Conservation (phyloP, 1,140 invertebrate species). For the Aphaenogaster ashmeadi region DNA sequence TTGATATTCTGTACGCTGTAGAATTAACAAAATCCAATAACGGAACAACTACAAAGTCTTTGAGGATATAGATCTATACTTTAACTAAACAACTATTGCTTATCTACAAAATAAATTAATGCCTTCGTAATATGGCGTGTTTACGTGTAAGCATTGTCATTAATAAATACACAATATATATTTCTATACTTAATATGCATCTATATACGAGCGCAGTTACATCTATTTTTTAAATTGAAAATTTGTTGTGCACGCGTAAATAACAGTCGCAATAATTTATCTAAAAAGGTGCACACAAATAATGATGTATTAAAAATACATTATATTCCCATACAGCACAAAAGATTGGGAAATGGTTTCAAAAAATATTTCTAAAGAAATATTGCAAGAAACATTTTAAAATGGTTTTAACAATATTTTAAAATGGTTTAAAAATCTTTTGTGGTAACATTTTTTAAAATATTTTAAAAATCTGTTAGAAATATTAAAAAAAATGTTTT, state of each 20-base stretch:
- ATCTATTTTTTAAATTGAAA: constrained; percentile 5
- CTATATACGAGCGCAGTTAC: not conserved
- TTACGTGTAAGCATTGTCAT: constrained; percentile 25
- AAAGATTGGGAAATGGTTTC: too few species aligned
- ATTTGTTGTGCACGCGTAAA: constrained; percentile 17
- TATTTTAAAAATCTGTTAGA: too few species aligned
- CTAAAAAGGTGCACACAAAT: not conserved
- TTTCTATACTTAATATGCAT: constrained; percentile 28
- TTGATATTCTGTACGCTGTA: not conserved
- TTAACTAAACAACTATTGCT: constrained; percentile 17
- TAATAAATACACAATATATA: constrained; percentile 13
- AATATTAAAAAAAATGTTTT: too few species aligned
- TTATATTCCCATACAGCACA: not conserved
- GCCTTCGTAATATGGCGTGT: not conserved
- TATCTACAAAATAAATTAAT: constrained; percentile 33
- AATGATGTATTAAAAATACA: constrained; percentile 27
- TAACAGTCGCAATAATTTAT: constrained; percentile 24
- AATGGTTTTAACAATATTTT: too few species aligned
- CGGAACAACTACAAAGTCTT: too few species aligned
- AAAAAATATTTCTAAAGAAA: too few species aligned
- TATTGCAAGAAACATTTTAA: too few species aligned
- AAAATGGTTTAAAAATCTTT: too few species aligned
- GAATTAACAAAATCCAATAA: constrained; percentile 17
- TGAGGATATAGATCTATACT: constrained; percentile 6
- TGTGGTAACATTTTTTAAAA: too few species aligned